A percentile compares a stretch with the other conserved stretches of the same genome.
Evolutionary conservation across 2,113 vertebrate genomes (phyloP).

Genomic region (Daboia siamensis): DNA sequence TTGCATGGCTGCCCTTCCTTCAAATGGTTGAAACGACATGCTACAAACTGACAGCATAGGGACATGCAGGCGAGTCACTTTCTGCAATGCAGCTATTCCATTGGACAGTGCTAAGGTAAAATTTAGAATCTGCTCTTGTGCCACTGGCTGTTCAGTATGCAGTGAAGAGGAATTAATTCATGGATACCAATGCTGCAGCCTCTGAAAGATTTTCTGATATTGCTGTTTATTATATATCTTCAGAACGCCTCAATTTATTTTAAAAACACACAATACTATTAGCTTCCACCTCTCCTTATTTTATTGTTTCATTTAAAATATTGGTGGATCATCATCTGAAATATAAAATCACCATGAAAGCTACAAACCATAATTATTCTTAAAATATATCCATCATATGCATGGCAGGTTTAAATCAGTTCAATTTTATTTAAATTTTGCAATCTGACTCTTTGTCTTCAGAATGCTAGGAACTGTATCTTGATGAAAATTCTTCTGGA

Average conservation of each 20-base stretch:
- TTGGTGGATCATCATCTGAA: neutral
- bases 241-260: constrained; percentile 7
- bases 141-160: constrained; percentile 8
- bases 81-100: constrained; percentile 58
- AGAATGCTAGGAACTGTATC: neutral
- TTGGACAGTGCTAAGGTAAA: constrained; percentile 44
- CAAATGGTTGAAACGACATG: constrained; percentile 44
- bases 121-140: constrained; percentile 33
- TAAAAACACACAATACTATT: neutral
- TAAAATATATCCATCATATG: neutral
- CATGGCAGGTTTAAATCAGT: neutral
- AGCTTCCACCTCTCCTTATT: constrained; percentile 22
- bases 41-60: constrained; percentile 50
- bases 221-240: neutral
- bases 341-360: neutral
- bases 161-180: constrained; percentile 36
- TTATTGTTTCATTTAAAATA: neutral
- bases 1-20: constrained; percentile 28
- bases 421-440: neutral
- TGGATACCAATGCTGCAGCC: constrained; percentile 12
- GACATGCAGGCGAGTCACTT: constrained; percentile 24
- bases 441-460: neutral
- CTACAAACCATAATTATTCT: neutral
- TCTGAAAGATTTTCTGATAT: constrained; percentile 24
- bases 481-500: neutral